Percentiles rank a stretch among this genome's conserved stretches.
Conservation (phyloP, 2,797 vertebrate genomes). For the Garrulus glandarius region DNA sequence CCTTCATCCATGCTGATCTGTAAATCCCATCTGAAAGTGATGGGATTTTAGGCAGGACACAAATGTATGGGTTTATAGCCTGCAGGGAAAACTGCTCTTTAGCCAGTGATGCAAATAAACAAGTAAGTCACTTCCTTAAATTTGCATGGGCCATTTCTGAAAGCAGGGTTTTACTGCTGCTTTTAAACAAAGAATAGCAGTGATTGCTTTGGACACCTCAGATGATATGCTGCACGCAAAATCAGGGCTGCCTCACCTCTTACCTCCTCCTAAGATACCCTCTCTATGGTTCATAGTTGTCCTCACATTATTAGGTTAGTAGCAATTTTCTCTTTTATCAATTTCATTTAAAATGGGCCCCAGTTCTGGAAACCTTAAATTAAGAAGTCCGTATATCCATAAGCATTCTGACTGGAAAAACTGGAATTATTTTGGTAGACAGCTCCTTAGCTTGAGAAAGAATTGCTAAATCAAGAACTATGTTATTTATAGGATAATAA, state of each 20-base stretch:
- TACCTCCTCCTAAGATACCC: not conserved
- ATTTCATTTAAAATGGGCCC: not conserved
- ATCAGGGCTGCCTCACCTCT: not conserved
- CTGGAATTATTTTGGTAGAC: not conserved
- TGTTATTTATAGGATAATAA: not conserved
- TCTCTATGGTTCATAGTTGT: not conserved
- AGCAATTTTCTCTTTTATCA: not conserved
- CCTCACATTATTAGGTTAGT: not conserved
- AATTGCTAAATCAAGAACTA: not conserved
- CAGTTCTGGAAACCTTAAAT: not conserved
- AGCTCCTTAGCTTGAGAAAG: not conserved
- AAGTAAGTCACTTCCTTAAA: conserved; percentile 41
- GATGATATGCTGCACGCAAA: not conserved
- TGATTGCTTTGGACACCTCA: conserved; percentile 31
- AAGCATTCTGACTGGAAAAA: not conserved
- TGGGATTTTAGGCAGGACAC: not conserved
- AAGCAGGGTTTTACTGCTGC: not conserved
- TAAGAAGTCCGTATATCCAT: not conserved
- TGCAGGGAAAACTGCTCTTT: conserved; percentile 51
- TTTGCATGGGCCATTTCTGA: conserved; percentile 3
- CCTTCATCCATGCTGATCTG: not conserved
- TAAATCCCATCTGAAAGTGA: not conserved
- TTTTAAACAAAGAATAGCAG: conserved; percentile 25
- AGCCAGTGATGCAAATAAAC: conserved; percentile 38
- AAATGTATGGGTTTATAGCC: conserved; percentile 3